Base-by-base conservation (phyloP, 1,140 invertebrate species). In the Drosophila obscura region DNA sequence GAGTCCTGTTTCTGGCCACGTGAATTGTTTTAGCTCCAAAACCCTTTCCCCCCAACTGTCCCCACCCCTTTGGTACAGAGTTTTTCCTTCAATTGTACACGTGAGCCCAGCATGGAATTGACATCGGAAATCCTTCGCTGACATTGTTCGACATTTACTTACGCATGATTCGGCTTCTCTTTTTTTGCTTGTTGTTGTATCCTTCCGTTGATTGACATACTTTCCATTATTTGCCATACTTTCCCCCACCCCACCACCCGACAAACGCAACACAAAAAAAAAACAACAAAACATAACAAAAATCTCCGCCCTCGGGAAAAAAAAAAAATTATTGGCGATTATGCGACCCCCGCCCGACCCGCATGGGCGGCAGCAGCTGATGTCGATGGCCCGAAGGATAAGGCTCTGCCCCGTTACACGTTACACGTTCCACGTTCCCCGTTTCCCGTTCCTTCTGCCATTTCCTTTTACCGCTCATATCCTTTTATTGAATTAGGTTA, bases 401-500 rank as follows among this genome's bases (percentile, higher is more conserved):
- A 68, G 73, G 19, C 19, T 19, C 19, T 19, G 19, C 19, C 19
- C 19, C 19, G 19, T 19, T 19, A 0, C 19, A 16, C 16, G 16
- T 16, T 16, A 1, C 19, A 1, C 19, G 19, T 19, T 19, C 19
- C 19, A 0, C 16, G 16, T 19, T 19, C 19, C n/a, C n/a, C n/a
- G n/a, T n/a, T n/a, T n/a, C n/a, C n/a, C n/a, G 59, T 41, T 35
- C 11, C 7, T 31, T 9, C 31, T 44, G 22, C 65, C 59, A 43
- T 75, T 64, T 74, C 59, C 71, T 60, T 64, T 58, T 50, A 46
- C 57, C 62, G 63, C 75, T 74, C 55, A 73, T 80, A 82, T 78
- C 60, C 80, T 79, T 80, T 80, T 77, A 88, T 88, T 80, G 68
- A 77, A 88, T 80, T 84, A 51, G 65, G 60, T 80, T 80, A 84